Evolutionary conservation across 2,888 invertebrate species (phyloP).

Genomic region (Thelaira solivaga): DNA sequence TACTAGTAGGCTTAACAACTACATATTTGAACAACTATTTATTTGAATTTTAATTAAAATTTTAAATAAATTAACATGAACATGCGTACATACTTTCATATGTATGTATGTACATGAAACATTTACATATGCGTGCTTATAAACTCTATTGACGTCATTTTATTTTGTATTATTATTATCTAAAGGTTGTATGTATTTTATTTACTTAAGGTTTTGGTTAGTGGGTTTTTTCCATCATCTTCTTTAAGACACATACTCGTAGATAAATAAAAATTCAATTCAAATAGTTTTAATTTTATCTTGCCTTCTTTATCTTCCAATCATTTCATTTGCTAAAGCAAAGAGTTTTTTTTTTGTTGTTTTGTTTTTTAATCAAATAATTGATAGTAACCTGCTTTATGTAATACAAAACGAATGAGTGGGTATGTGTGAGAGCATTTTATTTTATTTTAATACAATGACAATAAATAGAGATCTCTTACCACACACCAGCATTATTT

Average conservation of each 20-base stretch:
- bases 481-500: slow-evolving; percentile 30
- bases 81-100: too few species aligned
- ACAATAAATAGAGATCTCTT: slow-evolving; percentile 34
- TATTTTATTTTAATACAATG: not conserved
- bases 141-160: not conserved
- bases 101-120: too few species aligned
- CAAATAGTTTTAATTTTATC: slow-evolving; percentile 7
- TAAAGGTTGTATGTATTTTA: not conserved
- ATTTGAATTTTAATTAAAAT: too few species aligned
- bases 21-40: too few species aligned
- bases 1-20: too few species aligned
- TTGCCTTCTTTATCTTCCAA: slow-evolving; percentile 6
- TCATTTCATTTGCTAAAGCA: slow-evolving; percentile 12
- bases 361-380: slow-evolving; percentile 25
- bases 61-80: too few species aligned
- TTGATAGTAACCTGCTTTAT: slow-evolving; percentile 55
- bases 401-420: slow-evolving; percentile 26
- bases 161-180: not conserved
- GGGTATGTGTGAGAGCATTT: slow-evolving; percentile 3
- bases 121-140: not conserved
- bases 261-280: slow-evolving; percentile 10
- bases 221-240: not conserved
- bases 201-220: not conserved
- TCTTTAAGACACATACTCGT: not conserved
- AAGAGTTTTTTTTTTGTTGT: slow-evolving; percentile 1